Conservation (phyloP, 1,140 invertebrate species). For the Chionoecetes opilio region DNA sequence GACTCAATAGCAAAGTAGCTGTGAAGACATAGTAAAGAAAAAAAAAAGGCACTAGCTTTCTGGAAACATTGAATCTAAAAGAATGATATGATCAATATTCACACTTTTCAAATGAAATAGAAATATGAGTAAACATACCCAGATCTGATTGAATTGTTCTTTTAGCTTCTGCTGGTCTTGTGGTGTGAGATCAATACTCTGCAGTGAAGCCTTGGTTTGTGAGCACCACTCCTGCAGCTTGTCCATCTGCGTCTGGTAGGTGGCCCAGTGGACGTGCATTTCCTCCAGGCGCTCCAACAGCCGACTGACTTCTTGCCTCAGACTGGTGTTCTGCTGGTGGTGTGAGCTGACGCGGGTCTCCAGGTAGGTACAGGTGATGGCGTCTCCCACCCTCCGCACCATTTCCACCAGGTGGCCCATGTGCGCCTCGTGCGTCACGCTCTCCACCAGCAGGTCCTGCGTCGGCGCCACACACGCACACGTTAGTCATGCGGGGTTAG, state of each 20-base stretch:
- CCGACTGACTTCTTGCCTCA: constrained; percentile 74
- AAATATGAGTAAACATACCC: constrained; percentile 68
- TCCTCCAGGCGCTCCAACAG: constrained; percentile 79
- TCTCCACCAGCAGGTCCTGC: constrained; percentile 80
- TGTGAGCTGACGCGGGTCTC: constrained; percentile 74
- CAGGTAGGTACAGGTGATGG: constrained; percentile 77
- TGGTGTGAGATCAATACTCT: constrained; percentile 71
- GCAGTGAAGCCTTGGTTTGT: constrained; percentile 75
- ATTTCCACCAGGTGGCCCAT: constrained; percentile 79
- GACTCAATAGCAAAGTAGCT: not conserved
- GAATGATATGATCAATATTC: not conserved
- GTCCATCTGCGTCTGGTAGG: constrained; percentile 80
- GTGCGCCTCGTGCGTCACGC: constrained; percentile 80
- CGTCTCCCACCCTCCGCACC: constrained; percentile 76
- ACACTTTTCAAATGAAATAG: not conserved
- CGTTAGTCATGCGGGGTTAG: constrained; percentile 65
- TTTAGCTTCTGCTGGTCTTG: constrained; percentile 75
- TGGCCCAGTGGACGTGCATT: constrained; percentile 80
- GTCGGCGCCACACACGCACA: constrained; percentile 59
- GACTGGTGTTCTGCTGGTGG: constrained; percentile 70
- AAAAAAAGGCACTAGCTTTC: not conserved
- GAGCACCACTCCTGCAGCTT: constrained; percentile 80
- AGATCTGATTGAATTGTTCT: constrained; percentile 81
- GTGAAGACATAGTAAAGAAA: not conserved
- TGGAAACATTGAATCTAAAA: not conserved